phyloP scores from a whole-genome alignment of 2,797 vertebrate species.

The Synaphobranchus kaupii region DNA sequence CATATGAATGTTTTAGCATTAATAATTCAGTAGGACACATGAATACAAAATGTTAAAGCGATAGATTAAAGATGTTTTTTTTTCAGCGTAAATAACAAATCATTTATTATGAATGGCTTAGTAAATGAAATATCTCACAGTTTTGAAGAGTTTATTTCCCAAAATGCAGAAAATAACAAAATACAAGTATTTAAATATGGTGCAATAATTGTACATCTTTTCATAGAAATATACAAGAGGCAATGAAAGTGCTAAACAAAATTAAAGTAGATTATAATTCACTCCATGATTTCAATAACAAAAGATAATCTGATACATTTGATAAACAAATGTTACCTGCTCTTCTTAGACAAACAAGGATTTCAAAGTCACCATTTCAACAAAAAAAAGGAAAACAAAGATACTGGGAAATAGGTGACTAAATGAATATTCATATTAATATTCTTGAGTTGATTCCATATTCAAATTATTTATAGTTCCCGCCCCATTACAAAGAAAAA shows the following conservation, averaged over 20 bases:
- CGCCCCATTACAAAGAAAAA: constrained; percentile 1
- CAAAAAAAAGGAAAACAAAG: constrained; percentile 10
- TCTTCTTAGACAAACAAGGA: constrained; percentile 15
- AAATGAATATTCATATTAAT: constrained; percentile 18
- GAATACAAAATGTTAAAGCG: not conserved
- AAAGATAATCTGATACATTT: not conserved
- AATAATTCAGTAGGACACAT: not conserved
- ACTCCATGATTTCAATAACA: constrained; percentile 44
- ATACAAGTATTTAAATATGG: constrained; percentile 57
- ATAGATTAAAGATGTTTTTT: too few species aligned
- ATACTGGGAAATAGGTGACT: constrained; percentile 12
- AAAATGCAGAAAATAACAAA: constrained; percentile 58
- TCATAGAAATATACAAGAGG: constrained; percentile 64
- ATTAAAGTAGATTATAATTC: constrained; percentile 60
- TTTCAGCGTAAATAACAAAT: not conserved
- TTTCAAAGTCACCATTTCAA: not conserved
- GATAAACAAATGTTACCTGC: not conserved
- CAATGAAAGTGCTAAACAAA: constrained; percentile 66
- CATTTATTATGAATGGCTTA: not conserved
- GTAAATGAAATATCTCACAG: not conserved
- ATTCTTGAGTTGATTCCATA: not conserved
- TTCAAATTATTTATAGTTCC: constrained; percentile 9
- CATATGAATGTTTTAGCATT: constrained; percentile 26
- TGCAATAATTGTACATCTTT: constrained; percentile 62
- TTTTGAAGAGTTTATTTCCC: constrained; percentile 53